Conservation (phyloP, 2,888 invertebrate genomes). For the Iselma pallidipennis region DNA sequence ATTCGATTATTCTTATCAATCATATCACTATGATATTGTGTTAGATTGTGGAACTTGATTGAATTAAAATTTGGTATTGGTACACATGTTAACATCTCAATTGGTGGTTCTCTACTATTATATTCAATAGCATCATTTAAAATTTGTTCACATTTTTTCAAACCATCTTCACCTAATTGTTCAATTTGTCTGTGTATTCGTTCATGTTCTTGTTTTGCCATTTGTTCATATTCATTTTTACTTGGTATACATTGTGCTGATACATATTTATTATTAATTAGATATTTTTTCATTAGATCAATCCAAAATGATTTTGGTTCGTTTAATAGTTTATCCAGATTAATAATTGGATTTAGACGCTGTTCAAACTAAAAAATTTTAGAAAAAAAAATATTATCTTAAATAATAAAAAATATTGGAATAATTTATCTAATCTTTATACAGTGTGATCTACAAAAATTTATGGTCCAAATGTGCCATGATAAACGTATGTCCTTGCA, state of each 20-base stretch:
- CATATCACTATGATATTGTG: constrained; percentile 55
- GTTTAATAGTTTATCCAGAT: constrained; percentile 63
- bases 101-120: constrained; percentile 77
- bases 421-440: neutral
- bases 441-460: neutral
- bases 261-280: constrained; percentile 65
- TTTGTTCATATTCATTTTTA: constrained; percentile 64
- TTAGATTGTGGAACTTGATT: constrained; percentile 69
- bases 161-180: constrained; percentile 69
- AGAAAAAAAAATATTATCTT: neutral
- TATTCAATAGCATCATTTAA: constrained; percentile 71
- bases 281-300: constrained; percentile 68
- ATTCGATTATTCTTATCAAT: constrained; percentile 56
- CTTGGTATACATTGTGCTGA: constrained; percentile 71
- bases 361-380: constrained; percentile 62
- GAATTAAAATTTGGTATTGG: constrained; percentile 74
- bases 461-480: too few species aligned
- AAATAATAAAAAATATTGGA: neutral
- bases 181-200: constrained; percentile 70
- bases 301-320: constrained; percentile 74
- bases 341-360: constrained; percentile 70
- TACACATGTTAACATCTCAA: constrained; percentile 71
- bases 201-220: constrained; percentile 73
- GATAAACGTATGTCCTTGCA: too few species aligned
- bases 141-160: constrained; percentile 64